Evolutionary conservation across 2,113 vertebrate species (phyloP), one percentile per base, ranked within the genome.

Genomic region (Apaloderma vittatum): DNA sequence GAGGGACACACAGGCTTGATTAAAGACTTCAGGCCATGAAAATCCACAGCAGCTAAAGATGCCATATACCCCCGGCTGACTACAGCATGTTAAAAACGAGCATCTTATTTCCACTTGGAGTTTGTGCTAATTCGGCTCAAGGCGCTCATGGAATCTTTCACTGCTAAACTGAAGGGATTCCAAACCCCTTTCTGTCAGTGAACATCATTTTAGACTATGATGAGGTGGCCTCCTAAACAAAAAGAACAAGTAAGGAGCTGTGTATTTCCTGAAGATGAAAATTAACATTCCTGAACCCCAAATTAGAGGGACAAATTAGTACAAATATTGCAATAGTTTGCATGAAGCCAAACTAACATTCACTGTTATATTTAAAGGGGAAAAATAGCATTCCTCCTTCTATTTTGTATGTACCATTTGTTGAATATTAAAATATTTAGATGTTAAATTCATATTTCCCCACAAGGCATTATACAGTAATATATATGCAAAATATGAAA

Each of bases 401-500:
- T 91, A 9, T 88, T 96, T 92, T 46, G 26, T 86, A 65, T 2
- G 3, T 78, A 71, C 7, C 24, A 48, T 88, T 95, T 93, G 86
- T 57, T 94, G 76, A 97, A 95, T 97, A 95, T 95, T 97, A 91
- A 96, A 92, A 89, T 84, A 88, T 92, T 92, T 92, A 93, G 86
- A 95, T 93, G 63, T 46, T 93, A 84, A 84, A 96, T 86, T 94
- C 46, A 27, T 90, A 59, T 92, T 92, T 54, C 66, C 66, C 80
- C 88, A 88, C 65, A 86, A 96, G 96, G 86, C 96, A 95, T 90
- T 92, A 83, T 80, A 90, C 63, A 57, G 92, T 71, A 96, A 97
- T 96, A 96, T 96, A 93, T 96, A 97, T 97, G 97, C 96, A 97
- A 97, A 97, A 95, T 88, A 93, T 88, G 78, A 77, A 94, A 95